A percentile compares a stretch with the other conserved stretches of the same genome.
Conservation (phyloP, 1,140 invertebrate genomes). For the Papilio polytes region DNA sequence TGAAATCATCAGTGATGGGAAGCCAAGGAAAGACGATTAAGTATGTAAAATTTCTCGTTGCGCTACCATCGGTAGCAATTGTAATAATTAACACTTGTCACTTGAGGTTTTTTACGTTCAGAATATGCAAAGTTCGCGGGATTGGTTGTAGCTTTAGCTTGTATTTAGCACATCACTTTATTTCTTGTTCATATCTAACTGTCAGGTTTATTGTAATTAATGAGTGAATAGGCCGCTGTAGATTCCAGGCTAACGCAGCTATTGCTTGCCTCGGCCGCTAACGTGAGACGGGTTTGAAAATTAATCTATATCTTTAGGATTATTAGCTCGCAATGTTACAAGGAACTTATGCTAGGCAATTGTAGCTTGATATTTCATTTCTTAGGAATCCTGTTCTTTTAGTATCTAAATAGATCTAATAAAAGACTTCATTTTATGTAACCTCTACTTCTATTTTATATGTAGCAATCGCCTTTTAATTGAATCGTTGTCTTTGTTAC, state of each 20-base stretch:
- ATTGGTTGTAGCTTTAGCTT: background rate
- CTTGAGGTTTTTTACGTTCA: slow-evolving; percentile 10
- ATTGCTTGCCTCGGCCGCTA: background rate
- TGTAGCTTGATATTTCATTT: background rate
- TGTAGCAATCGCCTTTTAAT: background rate
- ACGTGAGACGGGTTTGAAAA: background rate
- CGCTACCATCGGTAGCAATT: background rate
- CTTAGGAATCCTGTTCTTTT: background rate
- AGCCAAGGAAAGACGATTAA: background rate
- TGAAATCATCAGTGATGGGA: background rate
- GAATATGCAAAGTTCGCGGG: background rate
- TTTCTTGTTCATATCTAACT: slow-evolving; percentile 29
- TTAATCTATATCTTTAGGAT: background rate
- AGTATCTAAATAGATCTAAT: background rate
- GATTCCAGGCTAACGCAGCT: slow-evolving; percentile 4
- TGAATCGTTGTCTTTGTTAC: background rate
- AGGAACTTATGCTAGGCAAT: background rate
- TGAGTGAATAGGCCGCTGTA: background rate
- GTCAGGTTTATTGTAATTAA: slow-evolving; percentile 23
- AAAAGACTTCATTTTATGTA: background rate
- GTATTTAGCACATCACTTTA: slow-evolving; percentile 12
- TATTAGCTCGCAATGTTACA: background rate
- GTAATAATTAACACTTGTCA: slow-evolving; percentile 7
- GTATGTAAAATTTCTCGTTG: background rate
- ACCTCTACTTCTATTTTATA: background rate